phyloP scores from a whole-genome alignment of 2,113 vertebrate genomes.

The Acrocephalus kingi region DNA sequence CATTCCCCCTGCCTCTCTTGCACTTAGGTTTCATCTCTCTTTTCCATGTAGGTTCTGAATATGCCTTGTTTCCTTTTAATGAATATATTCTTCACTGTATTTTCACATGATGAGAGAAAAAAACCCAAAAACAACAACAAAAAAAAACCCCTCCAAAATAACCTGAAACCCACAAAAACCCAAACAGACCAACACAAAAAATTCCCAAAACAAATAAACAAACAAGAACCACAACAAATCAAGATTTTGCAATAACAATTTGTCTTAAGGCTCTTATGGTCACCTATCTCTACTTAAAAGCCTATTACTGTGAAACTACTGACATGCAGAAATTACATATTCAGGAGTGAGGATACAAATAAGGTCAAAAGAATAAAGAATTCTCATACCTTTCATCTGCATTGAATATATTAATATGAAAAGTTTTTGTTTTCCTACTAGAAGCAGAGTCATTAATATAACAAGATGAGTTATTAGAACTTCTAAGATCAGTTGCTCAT shows the following conservation, averaged over 20 bases:
- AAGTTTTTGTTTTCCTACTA: not conserved
- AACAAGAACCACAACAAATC: not conserved
- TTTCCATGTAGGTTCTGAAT: not conserved
- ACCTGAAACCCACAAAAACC: not conserved
- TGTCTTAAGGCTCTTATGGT: not conserved
- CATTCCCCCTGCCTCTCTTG: not conserved
- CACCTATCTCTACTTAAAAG: not conserved
- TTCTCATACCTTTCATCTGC: not conserved
- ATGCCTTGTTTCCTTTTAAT: not conserved
- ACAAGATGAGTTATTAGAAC: not conserved
- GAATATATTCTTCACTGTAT: not conserved
- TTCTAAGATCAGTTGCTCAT: not conserved
- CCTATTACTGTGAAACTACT: not conserved
- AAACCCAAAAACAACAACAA: not conserved
- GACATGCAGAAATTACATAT: not conserved
- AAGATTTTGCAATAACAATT: not conserved
- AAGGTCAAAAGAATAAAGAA: not conserved
- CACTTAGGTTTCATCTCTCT: not conserved
- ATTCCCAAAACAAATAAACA: not conserved
- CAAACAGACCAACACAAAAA: not conserved
- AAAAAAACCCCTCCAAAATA: too few relatives aligned
- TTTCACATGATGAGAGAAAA: not conserved
- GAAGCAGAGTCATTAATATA: not conserved
- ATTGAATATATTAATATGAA: not conserved
- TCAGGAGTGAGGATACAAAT: not conserved